Percentiles rank a stretch among this genome's conserved stretches.
Conservation (phyloP, 2,797 vertebrate genomes). For the Catamblyrhynchus diadema region DNA sequence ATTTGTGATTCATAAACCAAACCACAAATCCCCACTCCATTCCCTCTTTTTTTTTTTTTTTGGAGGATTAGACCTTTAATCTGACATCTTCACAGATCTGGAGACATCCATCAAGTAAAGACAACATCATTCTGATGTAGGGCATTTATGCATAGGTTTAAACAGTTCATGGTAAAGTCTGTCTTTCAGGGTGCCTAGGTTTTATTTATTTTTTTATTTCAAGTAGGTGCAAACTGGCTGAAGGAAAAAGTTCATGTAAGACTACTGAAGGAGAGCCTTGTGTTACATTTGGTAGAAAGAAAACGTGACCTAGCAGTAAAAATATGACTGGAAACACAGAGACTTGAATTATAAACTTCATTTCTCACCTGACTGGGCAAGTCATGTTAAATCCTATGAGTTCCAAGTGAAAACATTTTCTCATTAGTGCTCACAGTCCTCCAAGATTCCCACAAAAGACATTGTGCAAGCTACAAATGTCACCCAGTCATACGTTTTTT, state of each 20-base stretch:
- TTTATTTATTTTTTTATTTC: neutral
- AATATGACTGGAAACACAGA: neutral
- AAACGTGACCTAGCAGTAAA: neutral
- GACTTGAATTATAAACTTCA: neutral
- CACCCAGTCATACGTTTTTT: neutral
- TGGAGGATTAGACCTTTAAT: neutral
- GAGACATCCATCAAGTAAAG: neutral
- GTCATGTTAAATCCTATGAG: neutral
- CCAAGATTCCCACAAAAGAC: neutral
- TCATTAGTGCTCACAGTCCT: neutral
- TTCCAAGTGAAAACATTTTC: neutral
- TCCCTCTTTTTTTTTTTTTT: neutral
- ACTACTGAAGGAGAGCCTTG: neutral
- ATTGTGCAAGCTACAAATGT: neutral
- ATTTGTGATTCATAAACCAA: neutral
- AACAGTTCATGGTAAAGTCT: neutral
- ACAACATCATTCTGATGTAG: neutral
- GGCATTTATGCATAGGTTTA: neutral
- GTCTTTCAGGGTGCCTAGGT: neutral
- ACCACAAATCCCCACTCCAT: neutral
- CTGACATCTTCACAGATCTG: neutral
- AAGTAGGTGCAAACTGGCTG: neutral
- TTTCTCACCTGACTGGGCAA: conserved; percentile 6
- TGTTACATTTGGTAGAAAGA: neutral
- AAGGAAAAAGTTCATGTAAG: neutral